Conservation (phyloP, 2,113 vertebrate species). For the Lamprologus tigripictilis region DNA sequence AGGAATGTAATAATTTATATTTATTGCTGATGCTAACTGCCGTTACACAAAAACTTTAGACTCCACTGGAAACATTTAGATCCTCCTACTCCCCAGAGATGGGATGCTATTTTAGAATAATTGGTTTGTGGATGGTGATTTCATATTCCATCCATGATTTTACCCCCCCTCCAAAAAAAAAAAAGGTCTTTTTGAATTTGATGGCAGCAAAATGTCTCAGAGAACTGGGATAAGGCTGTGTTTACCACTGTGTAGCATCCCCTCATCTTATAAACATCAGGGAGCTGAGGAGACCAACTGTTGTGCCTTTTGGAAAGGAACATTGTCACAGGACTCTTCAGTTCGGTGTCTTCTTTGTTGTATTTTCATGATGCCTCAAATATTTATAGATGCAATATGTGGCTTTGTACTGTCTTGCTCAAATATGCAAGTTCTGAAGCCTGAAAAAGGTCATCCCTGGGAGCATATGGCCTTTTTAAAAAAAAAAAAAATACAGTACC, state of each 20-base stretch:
- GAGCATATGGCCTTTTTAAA: background rate
- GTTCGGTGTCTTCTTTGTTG: background rate
- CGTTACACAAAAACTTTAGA: background rate
- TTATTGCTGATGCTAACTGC: background rate
- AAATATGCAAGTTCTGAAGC: background rate
- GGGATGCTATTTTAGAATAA: background rate
- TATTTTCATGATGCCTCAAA: background rate
- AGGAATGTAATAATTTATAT: background rate
- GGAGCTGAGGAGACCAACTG: background rate
- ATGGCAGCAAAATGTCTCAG: background rate
- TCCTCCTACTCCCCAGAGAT: background rate
- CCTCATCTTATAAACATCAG: background rate
- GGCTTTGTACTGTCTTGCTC: background rate
- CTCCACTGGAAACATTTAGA: background rate
- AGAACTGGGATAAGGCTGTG: background rate
- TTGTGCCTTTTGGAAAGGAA: background rate
- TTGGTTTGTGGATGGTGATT: background rate
- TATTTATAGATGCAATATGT: background rate
- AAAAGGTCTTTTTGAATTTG: background rate
- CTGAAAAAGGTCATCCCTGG: background rate
- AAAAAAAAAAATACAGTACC: background rate
- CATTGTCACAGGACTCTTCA: background rate
- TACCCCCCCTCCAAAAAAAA: rapidly evolving
- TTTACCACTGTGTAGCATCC: background rate
- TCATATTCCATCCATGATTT: background rate